These are phyloP conservation scores for Protonibea diacanthus DNA, from an alignment of 2,797 vertebrate species.

Conservation along the genomic window DNA sequence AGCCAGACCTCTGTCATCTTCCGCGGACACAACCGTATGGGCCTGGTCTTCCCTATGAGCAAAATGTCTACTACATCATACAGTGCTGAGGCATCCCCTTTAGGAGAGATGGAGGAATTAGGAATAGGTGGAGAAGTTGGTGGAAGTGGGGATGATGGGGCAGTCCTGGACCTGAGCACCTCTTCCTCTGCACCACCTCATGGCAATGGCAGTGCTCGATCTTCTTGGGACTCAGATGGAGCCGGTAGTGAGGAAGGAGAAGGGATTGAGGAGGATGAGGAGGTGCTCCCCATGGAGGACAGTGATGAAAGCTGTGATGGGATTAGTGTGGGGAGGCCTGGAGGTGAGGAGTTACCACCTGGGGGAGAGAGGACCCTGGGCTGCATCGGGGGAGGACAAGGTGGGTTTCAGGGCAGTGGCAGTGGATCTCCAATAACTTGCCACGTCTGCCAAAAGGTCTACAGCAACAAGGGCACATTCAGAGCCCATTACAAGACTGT, in stretches of 20 bases:
- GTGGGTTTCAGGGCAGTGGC: slow-evolving; percentile 80
- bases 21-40: slow-evolving; percentile 91
- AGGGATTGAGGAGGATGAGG: slow-evolving; percentile 83
- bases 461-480: slow-evolving; percentile 97
- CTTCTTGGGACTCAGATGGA: slow-evolving; percentile 95
- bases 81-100: slow-evolving; percentile 65
- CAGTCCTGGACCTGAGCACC: slow-evolving; percentile 94
- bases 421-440: slow-evolving; percentile 91
- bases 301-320: slow-evolving; percentile 93
- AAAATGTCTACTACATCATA: slow-evolving; percentile 82
- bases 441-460: slow-evolving; percentile 96
- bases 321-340: slow-evolving; percentile 66
- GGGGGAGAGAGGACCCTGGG: slow-evolving; percentile 84
- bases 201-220: slow-evolving; percentile 86
- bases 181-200: slow-evolving; percentile 86
- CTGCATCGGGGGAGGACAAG: slow-evolving; percentile 78
- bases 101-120: slow-evolving; percentile 53
- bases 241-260: slow-evolving; percentile 90
- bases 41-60: slow-evolving; percentile 92
- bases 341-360: slow-evolving; percentile 79
- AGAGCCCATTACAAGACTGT: slow-evolving; percentile 98
- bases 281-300: slow-evolving; percentile 85
- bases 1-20: slow-evolving; percentile 94
- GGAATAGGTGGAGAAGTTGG: slow-evolving; percentile 51
- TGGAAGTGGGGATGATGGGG: slow-evolving; percentile 85